A percentile compares a stretch with the other conserved stretches of the same genome.
These are phyloP conservation scores for Diorhabda sublineata DNA, from an alignment of 1,140 invertebrate species.

Conservation along the genomic window DNA sequence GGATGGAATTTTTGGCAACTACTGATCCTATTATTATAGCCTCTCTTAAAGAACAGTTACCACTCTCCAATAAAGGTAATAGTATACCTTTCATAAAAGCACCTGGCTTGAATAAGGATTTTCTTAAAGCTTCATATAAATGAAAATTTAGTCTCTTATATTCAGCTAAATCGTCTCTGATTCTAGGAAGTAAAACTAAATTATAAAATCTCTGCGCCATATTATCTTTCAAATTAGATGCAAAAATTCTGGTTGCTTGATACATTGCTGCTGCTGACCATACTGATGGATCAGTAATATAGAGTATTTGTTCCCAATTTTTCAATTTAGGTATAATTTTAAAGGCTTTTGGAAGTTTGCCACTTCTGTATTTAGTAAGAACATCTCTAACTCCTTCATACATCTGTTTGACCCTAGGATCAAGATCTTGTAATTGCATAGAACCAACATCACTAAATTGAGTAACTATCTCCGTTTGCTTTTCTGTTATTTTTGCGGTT, in stretches of 20 bases:
- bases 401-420: slow-evolving; percentile 73
- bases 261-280: slow-evolving; percentile 97
- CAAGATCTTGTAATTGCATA: slow-evolving; percentile 69
- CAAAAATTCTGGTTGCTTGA: slow-evolving; percentile 89
- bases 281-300: slow-evolving; percentile 75
- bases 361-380: slow-evolving; percentile 84
- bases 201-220: slow-evolving; percentile 98
- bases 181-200: slow-evolving; percentile 83
- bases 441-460: slow-evolving; percentile 77
- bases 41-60: slow-evolving; percentile 91
- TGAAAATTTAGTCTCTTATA: slow-evolving; percentile 97
- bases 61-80: slow-evolving; percentile 55
- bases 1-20: slow-evolving; percentile 86
- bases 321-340: slow-evolving; percentile 89
- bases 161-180: slow-evolving; percentile 92
- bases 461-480: slow-evolving; percentile 83
- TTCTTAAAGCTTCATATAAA: slow-evolving; percentile 89
- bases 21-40: slow-evolving; percentile 94
- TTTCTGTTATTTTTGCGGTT: slow-evolving; percentile 88
- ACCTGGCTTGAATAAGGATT: slow-evolving; percentile 93
- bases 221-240: slow-evolving; percentile 91
- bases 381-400: slow-evolving; percentile 88
- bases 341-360: slow-evolving; percentile 96
- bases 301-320: slow-evolving; percentile 96
- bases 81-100: slow-evolving; percentile 94